Evolutionary conservation across 2,113 vertebrate genomes (phyloP).

Genomic region (Bos taurus): ARS-UCD2.0 NC_037343.1:66949001-66949500

Average conservation of each 20-base stretch:
- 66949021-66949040: neutral
- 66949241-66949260: neutral
- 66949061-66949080: neutral
- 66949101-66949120: neutral
- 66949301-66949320: conserved; percentile 20
- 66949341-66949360: neutral
- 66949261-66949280: neutral
- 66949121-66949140: neutral
- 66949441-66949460: neutral
- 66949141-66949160: neutral
- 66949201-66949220: neutral
- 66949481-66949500: neutral
- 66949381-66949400: neutral
- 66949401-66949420: neutral
- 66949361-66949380: conserved; percentile 1
- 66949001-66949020: neutral
- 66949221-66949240: fast-evolving
- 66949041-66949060: neutral
- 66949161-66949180: neutral
- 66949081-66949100: neutral
- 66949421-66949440: neutral
- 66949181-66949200: neutral
- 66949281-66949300: neutral
- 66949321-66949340: neutral
- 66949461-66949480: neutral